Evolutionary conservation across 1,140 invertebrate genomes (phyloP).

Genomic region (Probaryconus sp.): DNA sequence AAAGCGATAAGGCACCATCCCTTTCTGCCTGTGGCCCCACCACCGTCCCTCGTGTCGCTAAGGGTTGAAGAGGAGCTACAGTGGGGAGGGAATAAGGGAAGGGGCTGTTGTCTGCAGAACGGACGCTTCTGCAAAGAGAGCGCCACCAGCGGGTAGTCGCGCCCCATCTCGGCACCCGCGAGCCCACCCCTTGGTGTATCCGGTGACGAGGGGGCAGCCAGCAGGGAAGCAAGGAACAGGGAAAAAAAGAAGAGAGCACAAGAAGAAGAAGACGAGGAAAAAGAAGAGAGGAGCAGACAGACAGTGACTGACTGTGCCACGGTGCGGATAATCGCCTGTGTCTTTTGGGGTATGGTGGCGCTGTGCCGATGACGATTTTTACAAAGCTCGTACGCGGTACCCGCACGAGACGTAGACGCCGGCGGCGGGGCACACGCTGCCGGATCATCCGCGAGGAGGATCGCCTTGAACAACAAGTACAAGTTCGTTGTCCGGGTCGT

Average conservation of each 20-base stretch:
- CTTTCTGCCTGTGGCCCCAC: too few species aligned
- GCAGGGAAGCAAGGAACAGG: neutral
- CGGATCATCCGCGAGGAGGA: constrained; percentile 9
- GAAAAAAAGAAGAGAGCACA: constrained; percentile 17
- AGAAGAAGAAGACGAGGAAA: constrained; percentile 24
- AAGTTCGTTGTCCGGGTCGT: too few species aligned
- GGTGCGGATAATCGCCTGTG: constrained; percentile 38
- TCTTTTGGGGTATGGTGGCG: constrained; percentile 62
- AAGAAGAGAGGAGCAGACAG: constrained; percentile 7
- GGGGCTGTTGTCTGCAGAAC: constrained; percentile 29
- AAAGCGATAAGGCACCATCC: too few species aligned
- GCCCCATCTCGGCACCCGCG: constrained; percentile 61
- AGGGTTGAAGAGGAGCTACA: constrained; percentile 64
- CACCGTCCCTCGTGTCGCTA: too few species aligned
- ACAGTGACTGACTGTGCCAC: constrained; percentile 48
- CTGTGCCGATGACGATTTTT: constrained; percentile 67
- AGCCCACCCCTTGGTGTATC: constrained; percentile 40
- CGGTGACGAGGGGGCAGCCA: constrained; percentile 22
- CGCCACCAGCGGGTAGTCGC: constrained; percentile 69
- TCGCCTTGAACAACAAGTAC: too few species aligned
- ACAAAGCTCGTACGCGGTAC: constrained; percentile 53
- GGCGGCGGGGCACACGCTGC: constrained; percentile 58
- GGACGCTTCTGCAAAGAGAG: constrained; percentile 49
- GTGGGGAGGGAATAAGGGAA: constrained; percentile 47
- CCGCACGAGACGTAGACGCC: constrained; percentile 63